Evolutionary conservation across 1,140 invertebrate species (phyloP).

Genomic region (Lasioglossum albipes): DNA sequence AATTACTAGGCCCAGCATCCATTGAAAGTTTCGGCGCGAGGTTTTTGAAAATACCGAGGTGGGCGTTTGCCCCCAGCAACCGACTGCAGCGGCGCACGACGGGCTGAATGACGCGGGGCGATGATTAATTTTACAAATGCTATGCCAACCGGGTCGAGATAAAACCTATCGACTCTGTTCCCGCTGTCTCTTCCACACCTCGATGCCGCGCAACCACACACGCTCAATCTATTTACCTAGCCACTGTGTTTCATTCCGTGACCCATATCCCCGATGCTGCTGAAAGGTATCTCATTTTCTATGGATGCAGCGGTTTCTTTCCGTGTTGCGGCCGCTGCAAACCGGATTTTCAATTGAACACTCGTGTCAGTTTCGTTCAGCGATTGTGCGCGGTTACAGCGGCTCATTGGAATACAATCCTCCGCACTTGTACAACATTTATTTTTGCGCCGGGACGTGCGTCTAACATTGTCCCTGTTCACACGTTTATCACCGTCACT

Average conservation of each 20-base stretch:
- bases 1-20: neutral
- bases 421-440: neutral
- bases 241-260: constrained; percentile 15
- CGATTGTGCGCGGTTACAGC: neutral
- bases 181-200: too few relatives aligned
- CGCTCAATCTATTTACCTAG: constrained; percentile 28
- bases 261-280: constrained; percentile 17
- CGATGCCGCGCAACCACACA: neutral
- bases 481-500: neutral
- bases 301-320: constrained; percentile 23
- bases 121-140: constrained; percentile 30
- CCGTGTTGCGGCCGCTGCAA: neutral
- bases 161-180: constrained; percentile 29
- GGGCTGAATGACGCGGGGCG: neutral
- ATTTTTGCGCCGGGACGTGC: neutral
- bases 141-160: constrained; percentile 10
- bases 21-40: too few relatives aligned
- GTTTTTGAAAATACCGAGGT: too few relatives aligned
- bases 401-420: neutral
- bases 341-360: neutral
- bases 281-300: constrained; percentile 39
- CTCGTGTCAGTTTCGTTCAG: neutral
- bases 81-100: too few relatives aligned
- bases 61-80: too few relatives aligned
- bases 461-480: too few relatives aligned